Conservation (phyloP, 2,888 invertebrate genomes). For the Hemithea aestivaria region DNA sequence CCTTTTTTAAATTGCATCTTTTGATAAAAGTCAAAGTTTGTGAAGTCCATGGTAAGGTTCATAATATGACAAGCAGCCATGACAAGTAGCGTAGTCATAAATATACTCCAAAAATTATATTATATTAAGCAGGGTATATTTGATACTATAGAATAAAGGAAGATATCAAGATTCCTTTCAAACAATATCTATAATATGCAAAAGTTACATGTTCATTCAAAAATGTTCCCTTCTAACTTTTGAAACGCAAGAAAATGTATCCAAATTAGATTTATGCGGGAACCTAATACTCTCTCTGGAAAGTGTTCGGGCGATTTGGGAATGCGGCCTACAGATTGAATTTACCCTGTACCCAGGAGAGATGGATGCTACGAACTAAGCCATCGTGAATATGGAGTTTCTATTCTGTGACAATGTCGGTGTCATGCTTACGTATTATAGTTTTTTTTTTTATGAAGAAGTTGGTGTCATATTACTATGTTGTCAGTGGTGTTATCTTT, state of each 20-base stretch:
- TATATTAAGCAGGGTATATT: too few species aligned
- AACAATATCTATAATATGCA: conserved; percentile 3
- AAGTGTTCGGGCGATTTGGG: conserved; percentile 74
- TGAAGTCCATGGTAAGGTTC: too few species aligned
- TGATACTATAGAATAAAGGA: too few species aligned
- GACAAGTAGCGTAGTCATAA: too few species aligned
- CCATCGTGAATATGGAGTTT: background rate
- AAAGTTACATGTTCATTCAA: conserved; percentile 14
- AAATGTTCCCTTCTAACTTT: conserved; percentile 39
- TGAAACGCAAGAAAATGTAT: conserved; percentile 60
- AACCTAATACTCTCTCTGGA: conserved; percentile 57
- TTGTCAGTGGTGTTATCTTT: too few species aligned
- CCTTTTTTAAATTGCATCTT: too few species aligned
- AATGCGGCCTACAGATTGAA: conserved; percentile 71
- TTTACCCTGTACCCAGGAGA: conserved; percentile 62
- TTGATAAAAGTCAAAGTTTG: too few species aligned
- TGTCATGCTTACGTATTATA: too few species aligned
- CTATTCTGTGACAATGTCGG: background rate
- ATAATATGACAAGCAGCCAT: too few species aligned
- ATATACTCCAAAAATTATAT: too few species aligned
- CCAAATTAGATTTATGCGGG: conserved; percentile 65
- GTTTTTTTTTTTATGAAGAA: too few species aligned
- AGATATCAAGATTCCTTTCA: conserved; percentile 2
- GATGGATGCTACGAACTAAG: conserved; percentile 35
- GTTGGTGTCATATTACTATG: too few species aligned